Percentiles rank a stretch among this genome's conserved stretches.
Conservation (phyloP, 2,888 invertebrate genomes). For the Sinodicranocentrus sp. region DNA sequence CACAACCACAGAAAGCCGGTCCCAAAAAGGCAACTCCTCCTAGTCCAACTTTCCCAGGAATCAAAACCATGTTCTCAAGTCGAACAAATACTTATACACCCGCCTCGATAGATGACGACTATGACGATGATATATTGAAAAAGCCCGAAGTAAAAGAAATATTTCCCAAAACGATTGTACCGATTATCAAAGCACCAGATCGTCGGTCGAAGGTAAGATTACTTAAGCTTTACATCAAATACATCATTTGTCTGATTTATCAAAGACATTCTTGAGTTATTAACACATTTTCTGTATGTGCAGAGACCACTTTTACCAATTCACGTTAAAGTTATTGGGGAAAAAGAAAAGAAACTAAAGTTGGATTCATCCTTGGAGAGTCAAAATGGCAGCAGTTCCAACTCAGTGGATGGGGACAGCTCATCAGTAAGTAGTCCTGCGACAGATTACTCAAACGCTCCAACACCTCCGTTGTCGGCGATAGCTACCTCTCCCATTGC, state of each 20-base stretch:
- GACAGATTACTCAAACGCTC: slow-evolving; percentile 49
- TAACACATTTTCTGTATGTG: too few relatives aligned
- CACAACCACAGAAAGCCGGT: slow-evolving; percentile 24
- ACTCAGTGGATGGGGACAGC: slow-evolving; percentile 45
- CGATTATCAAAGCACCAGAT: slow-evolving; percentile 64
- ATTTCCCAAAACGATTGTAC: slow-evolving; percentile 70
- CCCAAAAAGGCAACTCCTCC: slow-evolving; percentile 58
- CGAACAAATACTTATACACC: slow-evolving; percentile 13
- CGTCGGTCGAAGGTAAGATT: slow-evolving; percentile 70
- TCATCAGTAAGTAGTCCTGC: slow-evolving; percentile 44
- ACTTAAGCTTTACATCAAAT: not conserved
- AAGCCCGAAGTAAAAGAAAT: slow-evolving; percentile 43
- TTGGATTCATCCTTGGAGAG: slow-evolving; percentile 30
- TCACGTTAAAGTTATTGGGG: slow-evolving; percentile 70
- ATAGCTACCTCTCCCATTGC: slow-evolving; percentile 17
- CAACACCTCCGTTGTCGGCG: slow-evolving; percentile 35
- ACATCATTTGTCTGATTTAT: too few relatives aligned
- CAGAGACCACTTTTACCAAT: slow-evolving; percentile 71
- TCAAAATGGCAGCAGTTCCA: slow-evolving; percentile 37
- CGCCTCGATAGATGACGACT: slow-evolving; percentile 46
- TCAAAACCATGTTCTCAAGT: slow-evolving; percentile 49
- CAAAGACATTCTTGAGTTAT: too few relatives aligned
- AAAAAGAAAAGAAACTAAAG: slow-evolving; percentile 38
- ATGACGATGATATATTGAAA: slow-evolving; percentile 54
- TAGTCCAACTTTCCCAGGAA: slow-evolving; percentile 56